Base-by-base conservation (phyloP, 2,113 vertebrate genomes). In the Poeciliopsis prolifica region DNA sequence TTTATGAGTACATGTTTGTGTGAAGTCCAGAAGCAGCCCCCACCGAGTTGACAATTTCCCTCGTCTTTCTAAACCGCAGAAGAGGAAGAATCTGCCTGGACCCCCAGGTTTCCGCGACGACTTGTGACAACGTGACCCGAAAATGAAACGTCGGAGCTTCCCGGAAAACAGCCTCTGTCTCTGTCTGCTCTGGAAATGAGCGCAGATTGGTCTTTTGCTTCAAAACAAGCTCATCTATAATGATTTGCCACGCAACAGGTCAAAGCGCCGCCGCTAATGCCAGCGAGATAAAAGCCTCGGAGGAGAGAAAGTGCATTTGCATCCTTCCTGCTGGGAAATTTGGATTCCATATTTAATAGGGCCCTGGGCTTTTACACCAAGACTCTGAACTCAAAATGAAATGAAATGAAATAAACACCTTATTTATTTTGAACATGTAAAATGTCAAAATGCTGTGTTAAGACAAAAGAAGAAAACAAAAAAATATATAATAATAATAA, bases 1-100 rank as follows among this genome's bases (percentile, higher is more conserved):
- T 77, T 65, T 69, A 62, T 73, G 51, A 72, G 71, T 40, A 54
- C 68, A 48, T 61, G 35, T 61, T 51, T 61, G 60, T 48, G 26
- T 69, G 73, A 1, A 0, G 72, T 85, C 83, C 81, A 86, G 63
- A 78, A 92, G 90, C 89, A 90, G 87, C 74, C 61, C 40, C 48
- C 40, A 79, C 31, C 48, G 75, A 76, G 79, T 80, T 54, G 86
- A 31, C 72, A 82, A 74, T 71, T 79, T 86, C 75, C 73, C 77
- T 66, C 80, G 77, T 84, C 79, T 79, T 81, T 65, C 75, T 35
- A 66, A 37, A n/a, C 60, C 77, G 71, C 76, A 70, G 65, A 33
- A 67, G 74, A 90, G 84, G 77, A 86, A 77, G 74, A 89, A 80
- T 87, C 80, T 35, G 28, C 60, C 3, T 0, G 81, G 88, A 90